phyloP scores from a whole-genome alignment of 2,797 vertebrate genomes.

The Muraenolepis orangiensis region DNA sequence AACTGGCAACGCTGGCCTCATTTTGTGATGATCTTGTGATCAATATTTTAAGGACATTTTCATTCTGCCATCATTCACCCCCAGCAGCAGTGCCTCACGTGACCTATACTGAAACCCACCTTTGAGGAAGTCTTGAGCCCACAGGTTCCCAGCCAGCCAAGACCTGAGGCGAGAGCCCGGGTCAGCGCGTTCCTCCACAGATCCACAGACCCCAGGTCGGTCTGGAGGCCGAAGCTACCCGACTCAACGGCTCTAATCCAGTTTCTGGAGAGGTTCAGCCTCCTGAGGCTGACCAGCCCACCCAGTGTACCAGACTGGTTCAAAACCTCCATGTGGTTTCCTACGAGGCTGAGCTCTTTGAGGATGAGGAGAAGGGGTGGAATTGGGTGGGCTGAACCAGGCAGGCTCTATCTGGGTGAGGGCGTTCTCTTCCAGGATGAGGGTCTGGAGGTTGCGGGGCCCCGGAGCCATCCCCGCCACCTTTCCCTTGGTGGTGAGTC shows the following conservation, averaged over 20 bases:
- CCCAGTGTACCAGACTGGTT: slow-evolving; percentile 27
- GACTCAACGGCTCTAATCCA: slow-evolving; percentile 47
- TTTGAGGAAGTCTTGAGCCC: slow-evolving; percentile 61
- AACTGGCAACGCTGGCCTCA: too few relatives aligned
- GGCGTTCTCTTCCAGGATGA: slow-evolving; percentile 59
- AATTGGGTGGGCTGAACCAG: slow-evolving; percentile 64
- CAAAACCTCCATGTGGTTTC: slow-evolving; percentile 54
- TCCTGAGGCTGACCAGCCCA: slow-evolving; percentile 41
- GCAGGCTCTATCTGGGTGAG: slow-evolving; percentile 44
- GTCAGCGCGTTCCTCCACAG: slow-evolving; percentile 70
- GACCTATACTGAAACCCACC: slow-evolving; percentile 42
- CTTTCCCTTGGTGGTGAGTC: slow-evolving; percentile 46
- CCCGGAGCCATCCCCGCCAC: slow-evolving; percentile 51
- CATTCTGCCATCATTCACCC: too few relatives aligned
- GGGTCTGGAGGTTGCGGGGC: slow-evolving; percentile 54
- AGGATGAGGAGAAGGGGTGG: slow-evolving; percentile 21
- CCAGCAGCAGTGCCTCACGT: background rate
- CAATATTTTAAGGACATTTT: too few relatives aligned
- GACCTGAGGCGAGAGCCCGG: slow-evolving; percentile 33
- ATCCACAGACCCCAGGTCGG: slow-evolving; percentile 60
- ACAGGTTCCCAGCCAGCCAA: slow-evolving; percentile 70
- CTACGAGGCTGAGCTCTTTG: slow-evolving; percentile 43
- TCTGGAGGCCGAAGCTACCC: slow-evolving; percentile 46
- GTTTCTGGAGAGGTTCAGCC: slow-evolving; percentile 60
- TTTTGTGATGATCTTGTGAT: background rate